Conservation (phyloP, 2,113 vertebrate species). For the Genyomyrus donnyi region DNA sequence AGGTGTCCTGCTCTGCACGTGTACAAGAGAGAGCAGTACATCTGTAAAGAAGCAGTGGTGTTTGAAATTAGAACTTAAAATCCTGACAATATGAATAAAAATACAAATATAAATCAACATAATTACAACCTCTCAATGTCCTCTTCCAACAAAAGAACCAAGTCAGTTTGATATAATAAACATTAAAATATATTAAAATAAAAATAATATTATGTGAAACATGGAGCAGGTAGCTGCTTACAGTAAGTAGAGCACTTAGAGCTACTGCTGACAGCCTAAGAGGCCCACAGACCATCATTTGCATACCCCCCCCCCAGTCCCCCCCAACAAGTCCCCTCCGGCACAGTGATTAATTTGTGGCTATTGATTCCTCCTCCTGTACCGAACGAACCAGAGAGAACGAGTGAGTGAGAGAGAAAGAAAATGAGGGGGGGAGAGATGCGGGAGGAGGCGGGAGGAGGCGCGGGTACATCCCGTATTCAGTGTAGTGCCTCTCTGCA, state of each 20-base stretch:
- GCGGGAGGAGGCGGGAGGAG: background rate
- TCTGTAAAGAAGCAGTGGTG: background rate
- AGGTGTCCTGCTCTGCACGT: background rate
- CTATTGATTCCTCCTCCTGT: constrained; percentile 58
- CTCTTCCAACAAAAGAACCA: background rate
- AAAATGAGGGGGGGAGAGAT: background rate
- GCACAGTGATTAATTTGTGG: constrained; percentile 62
- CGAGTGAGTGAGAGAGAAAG: constrained; percentile 25
- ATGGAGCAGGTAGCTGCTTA: background rate
- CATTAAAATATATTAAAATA: background rate
- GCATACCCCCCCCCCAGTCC: constrained; percentile 14
- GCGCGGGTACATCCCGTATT: constrained; percentile 54
- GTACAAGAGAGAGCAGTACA: background rate
- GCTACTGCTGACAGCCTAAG: background rate
- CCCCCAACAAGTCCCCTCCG: constrained; percentile 27
- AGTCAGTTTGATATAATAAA: background rate
- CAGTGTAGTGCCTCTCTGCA: constrained; percentile 56
- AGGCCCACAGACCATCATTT: background rate
- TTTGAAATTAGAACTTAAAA: background rate
- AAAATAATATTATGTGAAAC: background rate
- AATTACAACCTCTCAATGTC: background rate
- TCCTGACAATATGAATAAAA: background rate
- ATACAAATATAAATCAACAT: background rate
- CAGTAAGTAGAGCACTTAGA: background rate
- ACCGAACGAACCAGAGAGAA: constrained; percentile 38